Percentiles rank a stretch among this genome's conserved stretches.
These are phyloP conservation scores for Dinoponera quadriceps DNA, from an alignment of 1,140 invertebrate species.

Conservation along the genomic window DNA sequence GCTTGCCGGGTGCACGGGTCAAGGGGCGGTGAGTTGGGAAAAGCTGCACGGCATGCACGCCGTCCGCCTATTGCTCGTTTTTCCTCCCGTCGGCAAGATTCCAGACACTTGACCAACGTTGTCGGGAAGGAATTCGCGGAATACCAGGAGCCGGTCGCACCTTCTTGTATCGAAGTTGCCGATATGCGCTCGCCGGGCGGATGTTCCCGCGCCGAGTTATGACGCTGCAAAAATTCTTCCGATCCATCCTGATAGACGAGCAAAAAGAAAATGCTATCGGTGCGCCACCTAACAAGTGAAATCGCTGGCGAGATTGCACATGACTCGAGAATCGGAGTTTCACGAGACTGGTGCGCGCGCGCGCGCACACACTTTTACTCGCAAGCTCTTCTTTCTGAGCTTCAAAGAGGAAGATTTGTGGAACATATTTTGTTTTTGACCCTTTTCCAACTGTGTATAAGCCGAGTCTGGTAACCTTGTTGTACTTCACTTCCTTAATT, in stretches of 20 bases:
- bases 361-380: not conserved
- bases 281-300: slow-evolving; percentile 36
- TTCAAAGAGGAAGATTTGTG: slow-evolving; percentile 9
- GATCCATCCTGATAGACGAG: slow-evolving; percentile 24
- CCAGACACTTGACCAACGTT: slow-evolving; percentile 46
- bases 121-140: slow-evolving; percentile 32
- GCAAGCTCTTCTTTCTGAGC: not conserved
- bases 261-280: slow-evolving; percentile 20
- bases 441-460: not conserved
- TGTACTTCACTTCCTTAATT: not conserved
- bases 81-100: slow-evolving; percentile 30
- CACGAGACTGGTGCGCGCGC: not conserved
- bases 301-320: slow-evolving; percentile 15
- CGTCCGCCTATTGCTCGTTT: not conserved
- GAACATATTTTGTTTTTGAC: not conserved
- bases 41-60: slow-evolving; percentile 7
- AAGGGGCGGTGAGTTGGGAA: slow-evolving; percentile 16
- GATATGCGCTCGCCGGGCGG: slow-evolving; percentile 21
- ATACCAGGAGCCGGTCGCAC: slow-evolving; percentile 49
- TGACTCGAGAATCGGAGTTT: slow-evolving; percentile 29
- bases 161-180: slow-evolving; percentile 24
- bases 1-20: slow-evolving; percentile 40
- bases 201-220: slow-evolving; percentile 33
- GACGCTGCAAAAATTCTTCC: slow-evolving; percentile 58
- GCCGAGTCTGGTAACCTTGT: not conserved